Evolutionary conservation across 2,888 invertebrate genomes (phyloP).

Genomic region (Meteorus cinctellus): DNA sequence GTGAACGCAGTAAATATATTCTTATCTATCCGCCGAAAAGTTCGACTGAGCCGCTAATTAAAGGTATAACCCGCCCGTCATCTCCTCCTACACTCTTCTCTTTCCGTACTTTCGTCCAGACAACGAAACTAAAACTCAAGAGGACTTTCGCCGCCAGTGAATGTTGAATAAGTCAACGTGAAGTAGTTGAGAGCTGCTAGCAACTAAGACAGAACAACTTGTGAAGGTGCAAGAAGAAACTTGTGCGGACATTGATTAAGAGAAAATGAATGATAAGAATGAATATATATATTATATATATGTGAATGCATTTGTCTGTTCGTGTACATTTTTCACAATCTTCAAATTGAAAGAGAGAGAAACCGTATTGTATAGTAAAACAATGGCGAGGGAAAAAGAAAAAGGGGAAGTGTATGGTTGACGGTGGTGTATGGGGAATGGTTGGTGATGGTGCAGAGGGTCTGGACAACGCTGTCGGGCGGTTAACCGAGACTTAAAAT

Average conservation of each 20-base stretch:
- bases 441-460: slow-evolving; percentile 34
- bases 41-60: slow-evolving; percentile 67
- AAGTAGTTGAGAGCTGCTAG: not conserved
- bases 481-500: slow-evolving; percentile 53
- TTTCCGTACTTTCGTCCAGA: slow-evolving; percentile 1
- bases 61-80: slow-evolving; percentile 61
- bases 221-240: slow-evolving; percentile 22
- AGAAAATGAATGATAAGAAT: slow-evolving; percentile 42
- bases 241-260: slow-evolving; percentile 14
- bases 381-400: slow-evolving; percentile 19
- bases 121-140: slow-evolving; percentile 3
- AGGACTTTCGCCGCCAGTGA: slow-evolving; percentile 12
- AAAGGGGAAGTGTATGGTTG: slow-evolving; percentile 25
- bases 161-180: slow-evolving; percentile 20
- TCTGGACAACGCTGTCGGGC: slow-evolving; percentile 43
- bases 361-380: slow-evolving; percentile 15
- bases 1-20: slow-evolving; percentile 64
- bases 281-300: slow-evolving; percentile 24
- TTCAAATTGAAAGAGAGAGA: slow-evolving; percentile 16
- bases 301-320: slow-evolving; percentile 14
- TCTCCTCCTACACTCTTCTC: slow-evolving; percentile 33
- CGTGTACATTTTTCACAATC: not conserved
- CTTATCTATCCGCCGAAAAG: slow-evolving; percentile 69
- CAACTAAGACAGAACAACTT: slow-evolving; percentile 18
- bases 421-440: slow-evolving; percentile 34